Base-by-base conservation (phyloP, 1,140 invertebrate species). In the Drosophila gunungcola region DNA sequence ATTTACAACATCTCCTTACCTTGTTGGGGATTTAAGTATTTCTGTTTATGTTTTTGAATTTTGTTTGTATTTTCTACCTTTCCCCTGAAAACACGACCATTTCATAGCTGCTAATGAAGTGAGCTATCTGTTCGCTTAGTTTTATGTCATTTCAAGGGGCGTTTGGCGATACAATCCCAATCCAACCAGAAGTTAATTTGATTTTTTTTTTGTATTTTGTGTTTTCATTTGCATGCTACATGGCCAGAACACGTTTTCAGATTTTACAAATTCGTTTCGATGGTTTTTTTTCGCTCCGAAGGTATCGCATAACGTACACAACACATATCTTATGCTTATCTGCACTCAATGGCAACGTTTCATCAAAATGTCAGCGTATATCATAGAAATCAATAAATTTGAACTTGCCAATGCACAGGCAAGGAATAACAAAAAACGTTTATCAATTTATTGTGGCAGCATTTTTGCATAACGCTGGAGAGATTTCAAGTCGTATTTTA, bases 371-470 rank as follows among this genome's bases (percentile, higher is more conserved):
- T 86, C 82, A 86, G 55, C 82, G 58, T 86, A 83, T 89, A 88
- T 88, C 84, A 80, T 89, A 83, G 79, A 88, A 88, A 89, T 88
- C 81, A 83, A 88, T 88, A 83, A 89, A 88, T 88, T 88, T 86
- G 29, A 75, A 49, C 82, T 74, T 74, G 54, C 57, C 53, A 84
- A 85, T 77, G 68, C 49, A 51, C 42, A 27, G 25, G 54, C 25
- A 39, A 53, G 57, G 69, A 65, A 62, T 49, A 45, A 21, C 25
- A 49, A 25, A 54, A 79, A 63, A 62, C 69, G 43, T 67, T 70
- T 75, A 70, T 69, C 52, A 82, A 86, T 86, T 78, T 82, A 82
- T 86, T 61, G 74, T 64, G 27, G 54, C 56, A 45, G 54, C 43
- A 57, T n/a, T 72, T 68, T 67, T 62, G 65, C 70, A 72, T 52